Percentiles rank a stretch among this genome's conserved stretches.
Evolutionary conservation across 2,888 invertebrate species (phyloP).

Genomic region (Sarcophaga caerulescens): DNA sequence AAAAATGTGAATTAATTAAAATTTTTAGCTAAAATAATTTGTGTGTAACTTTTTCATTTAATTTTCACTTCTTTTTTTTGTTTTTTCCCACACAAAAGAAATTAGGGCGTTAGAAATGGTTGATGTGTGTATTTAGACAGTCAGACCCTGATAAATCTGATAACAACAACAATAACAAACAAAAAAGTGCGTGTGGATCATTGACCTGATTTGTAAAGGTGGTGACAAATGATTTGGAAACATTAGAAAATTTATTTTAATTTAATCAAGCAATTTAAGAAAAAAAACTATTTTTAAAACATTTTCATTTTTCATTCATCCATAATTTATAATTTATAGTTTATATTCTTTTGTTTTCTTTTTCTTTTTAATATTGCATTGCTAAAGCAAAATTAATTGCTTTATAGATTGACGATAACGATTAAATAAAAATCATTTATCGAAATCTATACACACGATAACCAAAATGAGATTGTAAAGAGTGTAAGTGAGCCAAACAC

Average conservation of each 20-base stretch:
- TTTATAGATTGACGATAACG: constrained; percentile 30
- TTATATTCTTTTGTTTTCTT: constrained; percentile 6
- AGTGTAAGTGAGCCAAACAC: neutral
- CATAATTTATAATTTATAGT: neutral
- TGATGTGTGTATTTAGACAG: neutral
- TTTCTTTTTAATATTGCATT: neutral
- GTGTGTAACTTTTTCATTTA: neutral
- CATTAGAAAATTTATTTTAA: neutral
- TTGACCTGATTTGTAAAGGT: constrained; percentile 57
- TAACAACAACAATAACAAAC: neutral
- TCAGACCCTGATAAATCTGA: neutral
- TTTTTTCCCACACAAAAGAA: neutral
- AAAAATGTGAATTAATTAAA: neutral
- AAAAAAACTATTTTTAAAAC: neutral
- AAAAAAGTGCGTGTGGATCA: constrained; percentile 42
- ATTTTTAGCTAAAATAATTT: neutral
- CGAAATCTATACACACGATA: neutral
- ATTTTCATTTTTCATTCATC: neutral
- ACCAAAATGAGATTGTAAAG: neutral
- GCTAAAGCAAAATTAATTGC: constrained; percentile 4
- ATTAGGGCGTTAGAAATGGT: neutral
- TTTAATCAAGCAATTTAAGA: too few relatives aligned
- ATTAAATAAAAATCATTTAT: constrained; percentile 8
- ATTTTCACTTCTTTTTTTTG: neutral
- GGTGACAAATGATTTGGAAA: constrained; percentile 58